These are phyloP conservation scores for Aphidius colemani DNA, from an alignment of 2,888 invertebrate genomes.

Conservation along the genomic window DNA sequence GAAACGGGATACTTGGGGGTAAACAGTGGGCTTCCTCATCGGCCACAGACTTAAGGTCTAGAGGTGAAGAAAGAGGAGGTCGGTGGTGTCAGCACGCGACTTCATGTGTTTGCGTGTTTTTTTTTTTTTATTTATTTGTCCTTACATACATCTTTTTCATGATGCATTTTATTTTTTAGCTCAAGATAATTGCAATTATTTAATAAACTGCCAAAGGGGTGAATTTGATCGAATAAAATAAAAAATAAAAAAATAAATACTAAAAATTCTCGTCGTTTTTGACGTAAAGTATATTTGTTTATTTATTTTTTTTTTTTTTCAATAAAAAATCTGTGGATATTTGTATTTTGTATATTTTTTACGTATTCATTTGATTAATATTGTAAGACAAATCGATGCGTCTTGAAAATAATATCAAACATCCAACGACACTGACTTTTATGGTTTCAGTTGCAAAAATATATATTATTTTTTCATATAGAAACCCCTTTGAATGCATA, in stretches of 20 bases:
- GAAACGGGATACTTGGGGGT: slow-evolving; percentile 51
- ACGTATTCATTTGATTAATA: no score
- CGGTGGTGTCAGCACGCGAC: slow-evolving; percentile 43
- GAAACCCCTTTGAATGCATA: slow-evolving; percentile 59
- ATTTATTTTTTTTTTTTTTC: no score
- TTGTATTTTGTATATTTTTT: no score
- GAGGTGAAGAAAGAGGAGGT: slow-evolving; percentile 36
- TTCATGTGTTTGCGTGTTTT: slow-evolving; percentile 31
- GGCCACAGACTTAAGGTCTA: slow-evolving; percentile 54
- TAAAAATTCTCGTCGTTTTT: no score
- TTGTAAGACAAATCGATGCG: slow-evolving; percentile 6
- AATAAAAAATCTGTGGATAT: no score
- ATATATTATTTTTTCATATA: slow-evolving; percentile 42
- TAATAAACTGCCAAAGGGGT: no score
- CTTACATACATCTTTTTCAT: slow-evolving; percentile 28
- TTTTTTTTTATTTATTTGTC: neutral
- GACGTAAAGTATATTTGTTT: no score
- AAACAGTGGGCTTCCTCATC: slow-evolving; percentile 49
- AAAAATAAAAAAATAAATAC: no score
- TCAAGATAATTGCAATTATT: no score
- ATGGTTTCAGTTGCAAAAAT: slow-evolving; percentile 58
- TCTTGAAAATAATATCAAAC: slow-evolving; percentile 48
- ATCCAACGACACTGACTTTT: slow-evolving; percentile 57
- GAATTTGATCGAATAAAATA: no score
- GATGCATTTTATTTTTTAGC: neutral